phyloP scores from a whole-genome alignment of 2,888 invertebrate genomes.

The Parochlus steinenii region DNA sequence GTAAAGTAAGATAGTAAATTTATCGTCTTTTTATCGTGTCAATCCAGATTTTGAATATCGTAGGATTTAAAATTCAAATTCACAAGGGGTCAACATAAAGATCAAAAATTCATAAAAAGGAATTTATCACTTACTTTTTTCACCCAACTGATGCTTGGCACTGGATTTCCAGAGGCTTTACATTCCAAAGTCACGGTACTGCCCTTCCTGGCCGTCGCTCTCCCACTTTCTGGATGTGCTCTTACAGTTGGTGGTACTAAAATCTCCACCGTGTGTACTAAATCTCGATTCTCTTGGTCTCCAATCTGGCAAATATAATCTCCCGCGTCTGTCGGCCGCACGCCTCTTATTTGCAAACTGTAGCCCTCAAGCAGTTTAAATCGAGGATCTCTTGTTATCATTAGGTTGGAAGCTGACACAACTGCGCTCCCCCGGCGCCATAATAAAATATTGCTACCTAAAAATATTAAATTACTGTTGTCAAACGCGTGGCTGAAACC shows the following conservation, averaged over 20 bases:
- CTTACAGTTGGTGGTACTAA: conserved; percentile 42
- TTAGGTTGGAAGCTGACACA: conserved; percentile 41
- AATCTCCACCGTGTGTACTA: conserved; percentile 44
- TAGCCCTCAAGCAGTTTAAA: conserved; percentile 42
- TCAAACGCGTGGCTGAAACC: no score
- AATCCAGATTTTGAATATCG: no score
- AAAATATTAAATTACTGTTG: no score
- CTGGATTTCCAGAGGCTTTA: conserved; percentile 43
- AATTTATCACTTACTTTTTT: conserved; percentile 32
- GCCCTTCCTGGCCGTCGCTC: conserved; percentile 39
- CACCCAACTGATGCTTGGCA: conserved; percentile 41
- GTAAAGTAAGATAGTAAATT: no score
- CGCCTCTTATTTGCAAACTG: conserved; percentile 39
- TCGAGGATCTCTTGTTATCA: conserved; percentile 41
- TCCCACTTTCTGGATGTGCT: conserved; percentile 36
- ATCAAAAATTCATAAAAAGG: not conserved
- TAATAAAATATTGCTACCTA: conserved; percentile 40
- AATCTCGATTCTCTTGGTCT: conserved; percentile 39
- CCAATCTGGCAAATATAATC: conserved; percentile 47
- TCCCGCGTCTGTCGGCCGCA: conserved; percentile 37
- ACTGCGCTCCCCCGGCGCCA: conserved; percentile 44
- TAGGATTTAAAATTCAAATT: not conserved
- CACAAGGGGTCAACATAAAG: not conserved
- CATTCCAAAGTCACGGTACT: conserved; percentile 42
- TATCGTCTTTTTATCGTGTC: no score